Evolutionary conservation across 2,113 vertebrate genomes (phyloP), one percentile per base, ranked within the genome.

Genomic region (Dendrocopos noguchii): DNA sequence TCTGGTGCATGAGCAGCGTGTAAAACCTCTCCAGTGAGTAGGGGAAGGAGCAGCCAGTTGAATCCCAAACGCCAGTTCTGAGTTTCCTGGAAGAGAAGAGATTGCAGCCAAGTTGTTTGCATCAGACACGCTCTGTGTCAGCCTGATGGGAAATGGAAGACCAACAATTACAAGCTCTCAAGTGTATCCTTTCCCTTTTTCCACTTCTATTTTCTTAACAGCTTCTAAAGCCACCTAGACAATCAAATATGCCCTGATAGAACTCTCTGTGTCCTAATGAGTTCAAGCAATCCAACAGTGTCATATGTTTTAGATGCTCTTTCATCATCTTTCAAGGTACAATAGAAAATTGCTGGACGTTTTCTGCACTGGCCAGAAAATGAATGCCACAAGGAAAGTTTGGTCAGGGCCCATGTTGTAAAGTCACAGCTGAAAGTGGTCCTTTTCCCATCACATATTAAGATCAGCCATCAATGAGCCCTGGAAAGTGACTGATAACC

Each of bases 81-180:
- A 68, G 34, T 80, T 96, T 96, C 84, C 95, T 95, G 80, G 84
- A 95, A 93, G 55, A 78, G 33, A 74, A 79, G 44, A 68, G 75
- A 46, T 88, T 80, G 47, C 55, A 78, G 24, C 39, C 9, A 75
- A 33, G 27, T 18, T 89, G 70, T 91, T 64, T 92, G 59, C 72
- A 9, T 91, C 39, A 85, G 67, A 59, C 80, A 73, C 0, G 0
- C 25, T 94, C 59, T 83, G n/a, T 94, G 63, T 95, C 94, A 87
- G 61, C 76, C 91, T 86, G 80, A 60, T 92, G 81, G 91, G 93
- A 96, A 95, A 44, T 80, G 46, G 87, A 90, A 96, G 95, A 63
- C 80, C 74, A 92, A 19, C 94, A 85, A 59, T 87, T 82, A n/a
- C 3, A 55, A 82, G 12, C 59, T 57, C 56, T 39, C 8, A 66